Conservation (phyloP, 2,113 vertebrate genomes). For the Danio rerio region GRCz12tu NC_133193.1:35168501-35169000, state of each 20-base stretch:
- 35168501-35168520: too few relatives aligned
- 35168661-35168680: not conserved
- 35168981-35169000: not conserved
- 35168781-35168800: not conserved
- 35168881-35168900: conserved; percentile 26
- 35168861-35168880: conserved; percentile 34
- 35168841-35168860: conserved; percentile 16
- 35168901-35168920: conserved; percentile 10
- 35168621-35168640: too few relatives aligned
- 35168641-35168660: too few relatives aligned
- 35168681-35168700: too few relatives aligned
- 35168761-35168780: not conserved
- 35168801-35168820: not conserved
- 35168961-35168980: not conserved
- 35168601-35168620: too few relatives aligned
- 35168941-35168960: conserved; percentile 6
- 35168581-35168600: too few relatives aligned
- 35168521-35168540: too few relatives aligned
- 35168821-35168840: not conserved
- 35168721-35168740: too few relatives aligned
- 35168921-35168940: conserved; percentile 18
- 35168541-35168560: too few relatives aligned
- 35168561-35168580: too few relatives aligned
- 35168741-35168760: not conserved
- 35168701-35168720: too few relatives aligned